phyloP scores from a whole-genome alignment of 1,140 invertebrate species.

The Zaprionus gabonicus region DNA sequence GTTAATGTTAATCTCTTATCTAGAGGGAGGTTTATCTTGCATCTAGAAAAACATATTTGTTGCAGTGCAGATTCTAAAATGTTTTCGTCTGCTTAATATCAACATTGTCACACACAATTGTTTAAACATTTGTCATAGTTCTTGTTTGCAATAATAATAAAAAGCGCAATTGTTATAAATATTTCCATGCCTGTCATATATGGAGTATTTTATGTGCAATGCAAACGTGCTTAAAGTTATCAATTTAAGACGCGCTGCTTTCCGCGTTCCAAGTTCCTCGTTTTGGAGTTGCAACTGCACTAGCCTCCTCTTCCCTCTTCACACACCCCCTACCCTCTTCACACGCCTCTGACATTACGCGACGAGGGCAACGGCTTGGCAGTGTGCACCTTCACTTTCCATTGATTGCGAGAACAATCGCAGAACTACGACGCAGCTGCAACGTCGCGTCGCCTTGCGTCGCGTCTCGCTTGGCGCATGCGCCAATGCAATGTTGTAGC shows the following conservation, averaged over 20 bases:
- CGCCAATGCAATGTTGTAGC: slow-evolving; percentile 46
- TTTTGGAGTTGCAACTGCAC: neutral
- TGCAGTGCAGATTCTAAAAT: neutral
- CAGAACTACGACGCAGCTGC: slow-evolving; percentile 50
- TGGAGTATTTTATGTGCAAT: neutral
- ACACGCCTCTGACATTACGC: slow-evolving; percentile 45
- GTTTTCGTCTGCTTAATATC: neutral
- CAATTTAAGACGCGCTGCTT: slow-evolving; percentile 17
- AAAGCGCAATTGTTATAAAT: neutral
- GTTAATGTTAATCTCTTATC: neutral
- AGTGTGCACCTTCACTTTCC: slow-evolving; percentile 61
- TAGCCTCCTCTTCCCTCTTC: neutral
- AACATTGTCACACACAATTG: slow-evolving; percentile 1
- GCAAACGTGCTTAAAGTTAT: slow-evolving; percentile 7
- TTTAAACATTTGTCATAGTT: neutral
- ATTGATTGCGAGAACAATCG: slow-evolving; percentile 59
- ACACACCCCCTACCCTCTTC: rapidly evolving
- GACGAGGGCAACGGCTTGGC: slow-evolving; percentile 35
- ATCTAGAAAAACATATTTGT: neutral
- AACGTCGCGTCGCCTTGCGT: neutral
- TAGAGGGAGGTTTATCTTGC: neutral
- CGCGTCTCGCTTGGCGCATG: slow-evolving; percentile 42
- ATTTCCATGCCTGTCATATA: neutral
- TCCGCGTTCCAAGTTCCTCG: slow-evolving; percentile 17
- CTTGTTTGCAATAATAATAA: neutral